Evolutionary conservation across 2,113 vertebrate genomes (phyloP).

Genomic region (Melanostigma gelatinosum): DNA sequence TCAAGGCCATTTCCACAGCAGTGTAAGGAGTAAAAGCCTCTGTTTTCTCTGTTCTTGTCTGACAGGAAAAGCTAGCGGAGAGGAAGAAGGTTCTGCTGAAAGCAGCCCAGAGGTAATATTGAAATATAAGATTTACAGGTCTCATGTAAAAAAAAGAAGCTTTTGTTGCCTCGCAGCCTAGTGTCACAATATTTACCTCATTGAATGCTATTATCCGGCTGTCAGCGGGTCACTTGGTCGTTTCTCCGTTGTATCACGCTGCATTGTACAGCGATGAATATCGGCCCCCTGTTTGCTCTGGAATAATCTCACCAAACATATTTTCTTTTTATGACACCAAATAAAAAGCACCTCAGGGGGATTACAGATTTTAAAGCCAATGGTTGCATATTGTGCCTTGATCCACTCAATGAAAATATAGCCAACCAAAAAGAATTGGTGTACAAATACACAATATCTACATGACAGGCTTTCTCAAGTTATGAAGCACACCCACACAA

Average conservation of each 20-base stretch:
- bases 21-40: conserved; percentile 35
- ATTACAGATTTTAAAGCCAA: conserved; percentile 15
- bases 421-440: background rate
- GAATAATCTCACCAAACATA: conserved; percentile 49
- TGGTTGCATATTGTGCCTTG: conserved; percentile 1
- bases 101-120: conserved; percentile 89
- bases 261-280: conserved; percentile 44
- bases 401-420: conserved; percentile 17
- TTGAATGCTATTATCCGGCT: conserved; percentile 33
- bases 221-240: conserved; percentile 18
- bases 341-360: conserved; percentile 26
- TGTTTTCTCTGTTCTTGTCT: conserved; percentile 51
- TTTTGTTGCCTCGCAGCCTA: conserved; percentile 25
- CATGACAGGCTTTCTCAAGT: conserved; percentile 14
- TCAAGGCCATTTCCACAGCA: conserved; percentile 49
- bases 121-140: conserved; percentile 10
- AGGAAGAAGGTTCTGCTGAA: conserved; percentile 90
- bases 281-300: conserved; percentile 7
- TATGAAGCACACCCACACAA: background rate
- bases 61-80: conserved; percentile 90
- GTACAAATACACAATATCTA: conserved; percentile 4
- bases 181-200: conserved; percentile 21
- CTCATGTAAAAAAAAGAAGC: background rate
- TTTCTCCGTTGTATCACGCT: conserved; percentile 10
- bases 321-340: conserved; percentile 36